Percentiles rank a stretch among this genome's conserved stretches.
phyloP scores from a whole-genome alignment of 2,888 invertebrate genomes.

The Agrochola lychnidis region DNA sequence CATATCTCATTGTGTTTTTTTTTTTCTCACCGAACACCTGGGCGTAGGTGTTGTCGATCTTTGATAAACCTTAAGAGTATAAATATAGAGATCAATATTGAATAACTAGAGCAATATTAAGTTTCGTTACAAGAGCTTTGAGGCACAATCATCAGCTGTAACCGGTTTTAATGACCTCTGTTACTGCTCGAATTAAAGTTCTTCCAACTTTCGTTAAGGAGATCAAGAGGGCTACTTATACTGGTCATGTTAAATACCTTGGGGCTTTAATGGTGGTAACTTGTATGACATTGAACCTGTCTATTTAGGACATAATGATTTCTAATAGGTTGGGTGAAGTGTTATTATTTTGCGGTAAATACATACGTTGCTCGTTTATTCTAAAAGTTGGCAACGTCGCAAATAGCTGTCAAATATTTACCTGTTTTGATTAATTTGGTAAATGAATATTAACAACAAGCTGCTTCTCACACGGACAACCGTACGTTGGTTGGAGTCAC shows the following conservation, averaged over 20 bases:
- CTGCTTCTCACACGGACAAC: too few species aligned
- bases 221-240: conserved; percentile 58
- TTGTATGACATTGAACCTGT: conserved; percentile 68
- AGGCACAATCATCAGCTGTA: conserved; percentile 74
- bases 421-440: too few species aligned
- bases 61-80: conserved; percentile 32
- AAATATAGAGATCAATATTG: conserved; percentile 55
- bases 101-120: conserved; percentile 62
- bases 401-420: too few species aligned
- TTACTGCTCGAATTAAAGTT: conserved; percentile 51
- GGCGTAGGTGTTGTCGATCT: conserved; percentile 25
- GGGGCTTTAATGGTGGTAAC: conserved; percentile 66
- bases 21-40: conserved; percentile 66
- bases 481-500: too few species aligned
- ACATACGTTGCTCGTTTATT: background rate
- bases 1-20: conserved; percentile 66
- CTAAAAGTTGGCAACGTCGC: too few species aligned
- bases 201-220: conserved; percentile 50
- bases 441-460: too few species aligned
- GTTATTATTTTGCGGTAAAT: conserved; percentile 53
- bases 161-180: conserved; percentile 72
- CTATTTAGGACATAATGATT: conserved; percentile 74
- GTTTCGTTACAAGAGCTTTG: conserved; percentile 59
- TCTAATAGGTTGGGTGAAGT: conserved; percentile 68
- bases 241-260: conserved; percentile 69